Conservation (phyloP, 1,140 invertebrate species). For the Aphelinus certus region DNA sequence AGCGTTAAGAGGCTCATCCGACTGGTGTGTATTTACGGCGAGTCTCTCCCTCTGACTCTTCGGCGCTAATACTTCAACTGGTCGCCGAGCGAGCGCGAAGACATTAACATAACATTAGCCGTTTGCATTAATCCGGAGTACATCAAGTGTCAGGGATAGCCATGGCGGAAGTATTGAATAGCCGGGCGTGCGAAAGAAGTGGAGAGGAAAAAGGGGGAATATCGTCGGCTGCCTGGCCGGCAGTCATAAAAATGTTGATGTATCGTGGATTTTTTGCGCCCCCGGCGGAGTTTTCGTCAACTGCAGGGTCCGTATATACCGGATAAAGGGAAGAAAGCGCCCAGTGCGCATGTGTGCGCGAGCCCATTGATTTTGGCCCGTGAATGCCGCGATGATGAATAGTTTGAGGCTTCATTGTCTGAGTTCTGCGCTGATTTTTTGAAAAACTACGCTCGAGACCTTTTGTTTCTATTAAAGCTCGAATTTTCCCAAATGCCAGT, state of each 20-base stretch:
- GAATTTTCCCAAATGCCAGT: no score
- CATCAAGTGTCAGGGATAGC: conserved; percentile 45
- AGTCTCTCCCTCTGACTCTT: neutral
- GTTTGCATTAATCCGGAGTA: conserved; percentile 55
- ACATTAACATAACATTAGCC: conserved; percentile 57
- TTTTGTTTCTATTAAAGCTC: no score
- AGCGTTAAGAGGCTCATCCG: conserved; percentile 40
- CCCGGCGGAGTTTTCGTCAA: neutral
- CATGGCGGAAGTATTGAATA: conserved; percentile 26
- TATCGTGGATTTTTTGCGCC: conserved; percentile 18
- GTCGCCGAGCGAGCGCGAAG: conserved; percentile 16
- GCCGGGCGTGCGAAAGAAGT: conserved; percentile 27
- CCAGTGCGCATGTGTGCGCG: neutral
- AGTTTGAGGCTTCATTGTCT: no score
- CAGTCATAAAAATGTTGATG: conserved; percentile 32
- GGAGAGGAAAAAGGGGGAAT: neutral
- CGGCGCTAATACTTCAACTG: conserved; percentile 46
- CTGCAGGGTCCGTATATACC: neutral
- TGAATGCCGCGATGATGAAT: no score
- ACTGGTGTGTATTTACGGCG: conserved; percentile 48
- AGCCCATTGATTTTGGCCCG: no score
- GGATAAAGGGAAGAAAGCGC: neutral
- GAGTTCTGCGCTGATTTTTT: no score
- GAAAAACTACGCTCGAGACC: no score
- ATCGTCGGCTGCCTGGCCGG: neutral